Percentiles rank a stretch among this genome's conserved stretches.
Evolutionary conservation across 2,797 vertebrate genomes (phyloP).

Genomic region (Kryptolebias ocellatus): DNA sequence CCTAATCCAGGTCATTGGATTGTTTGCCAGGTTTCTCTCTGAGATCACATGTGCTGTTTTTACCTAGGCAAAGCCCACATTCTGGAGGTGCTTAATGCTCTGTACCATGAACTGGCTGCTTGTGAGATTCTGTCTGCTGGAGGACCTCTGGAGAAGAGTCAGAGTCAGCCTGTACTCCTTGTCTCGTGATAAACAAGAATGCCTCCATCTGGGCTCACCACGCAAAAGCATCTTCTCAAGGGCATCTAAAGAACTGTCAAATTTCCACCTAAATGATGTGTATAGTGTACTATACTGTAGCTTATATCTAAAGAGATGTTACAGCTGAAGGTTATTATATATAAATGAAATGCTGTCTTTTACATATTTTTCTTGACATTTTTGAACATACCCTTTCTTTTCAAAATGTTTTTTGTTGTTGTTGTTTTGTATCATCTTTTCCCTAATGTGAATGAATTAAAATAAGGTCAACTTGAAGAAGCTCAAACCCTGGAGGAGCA

Average conservation of each 20-base stretch:
- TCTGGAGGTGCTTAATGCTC: slow-evolving; percentile 86
- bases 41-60: slow-evolving; percentile 50
- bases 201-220: slow-evolving; percentile 50
- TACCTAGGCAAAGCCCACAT: slow-evolving; percentile 84
- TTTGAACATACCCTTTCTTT: slow-evolving; percentile 38
- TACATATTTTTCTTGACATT: background rate
- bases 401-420: background rate
- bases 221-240: slow-evolving; percentile 12
- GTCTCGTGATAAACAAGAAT: slow-evolving; percentile 85
- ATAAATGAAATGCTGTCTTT: slow-evolving; percentile 20
- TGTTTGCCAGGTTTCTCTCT: slow-evolving; percentile 6
- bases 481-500: too few species aligned
- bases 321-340: slow-evolving; percentile 23
- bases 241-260: slow-evolving; percentile 16
- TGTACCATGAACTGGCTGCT: slow-evolving; percentile 86
- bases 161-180: slow-evolving; percentile 78
- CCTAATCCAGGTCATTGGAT: slow-evolving; percentile 16
- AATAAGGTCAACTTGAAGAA: too few species aligned
- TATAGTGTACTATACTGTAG: slow-evolving; percentile 57
- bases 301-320: slow-evolving; percentile 34
- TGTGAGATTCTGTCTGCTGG: slow-evolving; percentile 84
- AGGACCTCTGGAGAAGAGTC: slow-evolving; percentile 70
- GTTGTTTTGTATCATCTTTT: too few species aligned
- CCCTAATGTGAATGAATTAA: too few species aligned
- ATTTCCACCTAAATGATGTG: slow-evolving; percentile 27